Conservation (phyloP, 2,797 vertebrate species). For the Pantherophis alleghaniensis region DNA sequence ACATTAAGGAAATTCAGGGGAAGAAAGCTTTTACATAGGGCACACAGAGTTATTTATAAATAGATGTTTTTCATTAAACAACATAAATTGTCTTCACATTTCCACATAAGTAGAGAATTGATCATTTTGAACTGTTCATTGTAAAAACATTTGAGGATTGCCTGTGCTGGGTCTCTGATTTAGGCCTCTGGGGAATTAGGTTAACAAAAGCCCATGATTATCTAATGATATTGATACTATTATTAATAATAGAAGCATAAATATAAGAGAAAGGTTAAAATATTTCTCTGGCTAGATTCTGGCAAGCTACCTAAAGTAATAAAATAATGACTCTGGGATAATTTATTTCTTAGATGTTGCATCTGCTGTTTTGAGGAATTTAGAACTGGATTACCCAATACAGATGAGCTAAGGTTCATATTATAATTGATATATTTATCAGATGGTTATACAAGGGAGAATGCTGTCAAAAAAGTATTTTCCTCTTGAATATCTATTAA, state of each 20-base stretch:
- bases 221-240: background rate
- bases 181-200: background rate
- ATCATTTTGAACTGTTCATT: slow-evolving; percentile 16
- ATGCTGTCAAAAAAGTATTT: slow-evolving; percentile 12
- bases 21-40: background rate
- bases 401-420: slow-evolving; percentile 25
- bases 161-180: fast-evolving
- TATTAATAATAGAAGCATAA: background rate
- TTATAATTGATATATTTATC: slow-evolving; percentile 13
- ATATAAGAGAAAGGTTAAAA: slow-evolving; percentile 10
- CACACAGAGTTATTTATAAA: background rate
- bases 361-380: background rate
- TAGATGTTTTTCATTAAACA: slow-evolving; percentile 7
- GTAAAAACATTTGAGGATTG: background rate
- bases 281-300: slow-evolving; percentile 6
- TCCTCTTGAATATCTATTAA: background rate
- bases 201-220: background rate
- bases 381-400: background rate
- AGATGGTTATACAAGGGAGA: slow-evolving; percentile 18
- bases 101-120: background rate
- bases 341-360: slow-evolving; percentile 6
- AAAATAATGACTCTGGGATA: background rate
- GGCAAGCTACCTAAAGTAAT: slow-evolving; percentile 10
- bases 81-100: slow-evolving; percentile 16
- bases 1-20: background rate